Percentiles rank a stretch among this genome's conserved stretches.
Conservation (phyloP, 2,113 vertebrate genomes). For the Calyptomena viridis region DNA sequence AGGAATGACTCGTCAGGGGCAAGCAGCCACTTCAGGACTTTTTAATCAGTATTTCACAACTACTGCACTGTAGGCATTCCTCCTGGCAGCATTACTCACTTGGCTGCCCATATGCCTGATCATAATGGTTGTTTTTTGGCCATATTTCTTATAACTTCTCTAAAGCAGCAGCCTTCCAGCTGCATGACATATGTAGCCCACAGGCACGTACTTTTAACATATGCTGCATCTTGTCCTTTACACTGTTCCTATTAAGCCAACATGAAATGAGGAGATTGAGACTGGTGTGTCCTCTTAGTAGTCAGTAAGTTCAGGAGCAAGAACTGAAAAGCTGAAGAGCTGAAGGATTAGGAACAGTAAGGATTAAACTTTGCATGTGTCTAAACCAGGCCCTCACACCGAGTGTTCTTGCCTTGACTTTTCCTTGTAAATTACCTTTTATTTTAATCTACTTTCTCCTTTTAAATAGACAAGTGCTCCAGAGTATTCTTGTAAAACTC, state of each 20-base stretch:
- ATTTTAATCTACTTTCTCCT: background rate
- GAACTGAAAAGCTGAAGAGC: background rate
- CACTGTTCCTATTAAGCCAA: background rate
- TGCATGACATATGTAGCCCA: background rate
- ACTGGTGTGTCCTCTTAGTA: background rate
- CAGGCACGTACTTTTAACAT: background rate
- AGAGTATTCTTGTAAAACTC: background rate
- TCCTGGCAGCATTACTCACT: background rate
- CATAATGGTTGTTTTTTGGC: background rate
- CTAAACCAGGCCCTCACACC: background rate
- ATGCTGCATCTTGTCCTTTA: background rate
- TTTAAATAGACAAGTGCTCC: background rate
- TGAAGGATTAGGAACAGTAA: background rate
- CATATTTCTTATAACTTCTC: background rate
- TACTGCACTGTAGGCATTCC: background rate
- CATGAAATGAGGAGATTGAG: background rate
- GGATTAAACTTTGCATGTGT: background rate
- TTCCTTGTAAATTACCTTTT: background rate
- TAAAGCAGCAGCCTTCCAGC: background rate
- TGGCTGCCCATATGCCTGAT: background rate
- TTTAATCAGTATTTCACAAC: conserved; percentile 7
- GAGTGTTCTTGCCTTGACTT: background rate
- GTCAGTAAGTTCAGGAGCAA: background rate
- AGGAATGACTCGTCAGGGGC: background rate
- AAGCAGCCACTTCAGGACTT: background rate